Base-by-base conservation (phyloP, 2,113 vertebrate species). In the Psettodes erumei region DNA sequence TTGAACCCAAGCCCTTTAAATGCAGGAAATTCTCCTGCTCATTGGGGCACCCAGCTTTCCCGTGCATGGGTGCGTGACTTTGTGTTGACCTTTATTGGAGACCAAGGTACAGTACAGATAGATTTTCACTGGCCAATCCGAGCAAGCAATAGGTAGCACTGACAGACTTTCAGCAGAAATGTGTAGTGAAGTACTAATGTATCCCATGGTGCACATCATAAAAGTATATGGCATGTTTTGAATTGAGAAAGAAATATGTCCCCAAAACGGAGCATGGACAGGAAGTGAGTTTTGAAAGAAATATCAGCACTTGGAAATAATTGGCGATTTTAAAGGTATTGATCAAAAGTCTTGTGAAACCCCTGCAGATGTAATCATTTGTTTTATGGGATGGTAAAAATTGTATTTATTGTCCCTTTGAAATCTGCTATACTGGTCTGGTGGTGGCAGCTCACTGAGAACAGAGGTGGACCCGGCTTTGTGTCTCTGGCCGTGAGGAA, bases 1-100 rank as follows among this genome's bases (percentile, higher is more conserved):
- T 65, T 77, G 10, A 65, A 42, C 56, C 71, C 38, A 38, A 59
- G 37, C 43, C 28, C 62, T 55, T 81, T 51, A 54, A 75, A 61
- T 73, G 35, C 51, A 62, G 32, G 51, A 51, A 42, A 68, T 50
- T 58, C 51, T 51, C 59, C 27, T 35, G 42, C 43, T 81, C 65
- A 50, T 47, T 54, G 62, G 15, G 11, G 62, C 50, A 25, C 66
- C 48, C 2, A 61, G 45, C 75, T 79, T 61, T 76, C 51, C 18
- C 60, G 35, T 65, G 65, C 70, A 64, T 65, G 38, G 47, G 73
- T 56, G 54, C 30, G 40, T 81, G 75, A 86, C 84, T 88, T 89
- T 88, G 82, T 61, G 62, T 37, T 85, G 85, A 87, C 86, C 82
- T 85, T 75, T 83, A 33, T 79, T 72, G 76, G 76, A 70, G 70